Evolutionary conservation across 2,888 invertebrate species (phyloP), one percentile per base, ranked within the genome.

Genomic region (Antheraea assamensis): DNA sequence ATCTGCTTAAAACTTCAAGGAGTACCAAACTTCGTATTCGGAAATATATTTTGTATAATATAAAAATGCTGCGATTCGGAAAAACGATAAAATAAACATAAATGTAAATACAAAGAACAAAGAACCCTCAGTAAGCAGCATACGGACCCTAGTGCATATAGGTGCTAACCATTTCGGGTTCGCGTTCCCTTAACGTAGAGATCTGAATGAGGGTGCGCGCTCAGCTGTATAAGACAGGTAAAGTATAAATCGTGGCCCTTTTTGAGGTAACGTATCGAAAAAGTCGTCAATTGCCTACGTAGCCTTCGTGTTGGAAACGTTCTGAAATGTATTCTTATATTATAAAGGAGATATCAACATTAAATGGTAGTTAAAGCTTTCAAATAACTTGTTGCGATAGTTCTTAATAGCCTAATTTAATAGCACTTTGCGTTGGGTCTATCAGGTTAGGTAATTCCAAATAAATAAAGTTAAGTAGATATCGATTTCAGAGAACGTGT

Each of bases 211-310:
- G 87, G 88, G 90, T 82, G 80, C 79, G 80, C 79, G 75, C 85
- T 80, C 88, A 89, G 87, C 86, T 92, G 92, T 79, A 82, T 78
- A 80, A 82, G 90, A 91, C 91, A 91, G 89, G 90, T 90, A 85
- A 83, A 87, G 89, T 87, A 90, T 93, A 92, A 90, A 92, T 91
- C 90, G 82, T 79, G 75, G 80, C 88, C 91, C 88, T 90, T 90
- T 89, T 83, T 58, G 52, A 86, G 86, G 85, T 81, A 82, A 85
- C 85, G 86, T 86, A 88, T 88, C 88, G 89, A 88, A 86, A 87
- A 89, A 89, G 88, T 90, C 85, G 86, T 87, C 82, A 85, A 85
- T 79, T 73, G 79, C 82, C 78, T 75, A 52, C 74, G 31, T 68
- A 76, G 75, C 74, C 79, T 77, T 74, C 30, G 73, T 75, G 71